Base-by-base conservation (phyloP, 2,113 vertebrate genomes). In the Nymphicus hollandicus region DNA sequence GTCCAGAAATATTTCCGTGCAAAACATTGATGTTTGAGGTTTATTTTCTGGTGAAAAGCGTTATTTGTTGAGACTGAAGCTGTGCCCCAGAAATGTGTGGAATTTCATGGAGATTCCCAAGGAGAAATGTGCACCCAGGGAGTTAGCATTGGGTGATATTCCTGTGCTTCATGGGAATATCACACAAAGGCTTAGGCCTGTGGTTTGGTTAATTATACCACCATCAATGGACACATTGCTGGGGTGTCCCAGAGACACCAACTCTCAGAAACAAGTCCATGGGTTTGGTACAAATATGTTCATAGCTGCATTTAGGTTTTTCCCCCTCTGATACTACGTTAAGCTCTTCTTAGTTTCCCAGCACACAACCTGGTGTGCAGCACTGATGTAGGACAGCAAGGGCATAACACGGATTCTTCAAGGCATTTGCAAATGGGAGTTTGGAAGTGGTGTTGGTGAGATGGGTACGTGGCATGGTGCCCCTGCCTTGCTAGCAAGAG, bases 321-420 rank as follows among this genome's bases (percentile, higher is more conserved):
- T 24, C 17, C 46, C 44, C 11, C 0, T 43, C 27, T 39, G 28
- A 39, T 39, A 18, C 24, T 37, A 1, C 7, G 1, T 39, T 23
- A 20, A 19, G 10, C 28, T 15, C 49, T 5, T 5, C 33, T 35
- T 16, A 17, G 10, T 66, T 28, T 43, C 25, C 60, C 22, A 3
- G 13, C 7, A 11, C 1, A 11, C 16, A 20, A 9, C 58, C 6
- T 3, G 23, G 7, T 7, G 60, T 14, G 15, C 58, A 41, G 17
- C 27, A 41, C 44, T 4, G 2, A 5, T 2, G 22, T 9, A 11
- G 17, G 81, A 1, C 37, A 9, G 9, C 25, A 8, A 15, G 31
- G 25, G 20, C 35, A 18, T 10, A 14, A 35, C 8, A 1, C 7
- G 2, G 73, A 2, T 5, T 27, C 63, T 17, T 10, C 3, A 28